Percentiles rank a stretch among this genome's conserved stretches.
Conservation (phyloP, 2,797 vertebrate species). For the Centropyge bicolor region DNA sequence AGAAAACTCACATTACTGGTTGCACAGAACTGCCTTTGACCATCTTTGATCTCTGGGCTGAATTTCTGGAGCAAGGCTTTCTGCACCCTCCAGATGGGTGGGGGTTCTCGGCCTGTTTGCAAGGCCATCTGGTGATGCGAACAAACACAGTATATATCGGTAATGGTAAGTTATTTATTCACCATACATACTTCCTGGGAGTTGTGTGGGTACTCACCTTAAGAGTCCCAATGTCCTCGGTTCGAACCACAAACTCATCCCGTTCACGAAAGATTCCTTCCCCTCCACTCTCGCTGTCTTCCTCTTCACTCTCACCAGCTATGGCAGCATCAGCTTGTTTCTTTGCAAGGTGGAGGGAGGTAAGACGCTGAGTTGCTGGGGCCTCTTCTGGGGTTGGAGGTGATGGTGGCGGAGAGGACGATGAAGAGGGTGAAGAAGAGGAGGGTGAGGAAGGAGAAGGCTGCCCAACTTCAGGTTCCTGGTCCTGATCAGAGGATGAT, state of each 20-base stretch:
- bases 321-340: constrained; percentile 91
- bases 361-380: constrained; percentile 82
- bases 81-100: constrained; percentile 95
- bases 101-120: constrained; percentile 93
- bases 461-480: constrained; percentile 61
- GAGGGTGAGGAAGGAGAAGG: constrained; percentile 66
- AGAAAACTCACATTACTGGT: constrained; percentile 92
- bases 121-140: constrained; percentile 86
- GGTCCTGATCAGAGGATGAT: constrained; percentile 74
- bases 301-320: constrained; percentile 92
- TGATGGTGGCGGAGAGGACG: constrained; percentile 76
- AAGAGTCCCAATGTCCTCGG: constrained; percentile 90
- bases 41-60: constrained; percentile 95
- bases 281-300: constrained; percentile 91
- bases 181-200: neutral
- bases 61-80: constrained; percentile 96
- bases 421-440: constrained; percentile 67
- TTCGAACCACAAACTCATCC: constrained; percentile 93
- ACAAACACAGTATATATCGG: neutral
- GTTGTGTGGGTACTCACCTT: constrained; percentile 81
- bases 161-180: neutral
- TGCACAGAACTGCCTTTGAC: constrained; percentile 94
- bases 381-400: constrained; percentile 89
- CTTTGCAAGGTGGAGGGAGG: constrained; percentile 92
- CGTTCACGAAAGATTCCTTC: constrained; percentile 93